These are phyloP conservation scores for Ramazzottius varieornatus DNA, from an alignment of 2,888 invertebrate species.

Conservation along the genomic window DNA sequence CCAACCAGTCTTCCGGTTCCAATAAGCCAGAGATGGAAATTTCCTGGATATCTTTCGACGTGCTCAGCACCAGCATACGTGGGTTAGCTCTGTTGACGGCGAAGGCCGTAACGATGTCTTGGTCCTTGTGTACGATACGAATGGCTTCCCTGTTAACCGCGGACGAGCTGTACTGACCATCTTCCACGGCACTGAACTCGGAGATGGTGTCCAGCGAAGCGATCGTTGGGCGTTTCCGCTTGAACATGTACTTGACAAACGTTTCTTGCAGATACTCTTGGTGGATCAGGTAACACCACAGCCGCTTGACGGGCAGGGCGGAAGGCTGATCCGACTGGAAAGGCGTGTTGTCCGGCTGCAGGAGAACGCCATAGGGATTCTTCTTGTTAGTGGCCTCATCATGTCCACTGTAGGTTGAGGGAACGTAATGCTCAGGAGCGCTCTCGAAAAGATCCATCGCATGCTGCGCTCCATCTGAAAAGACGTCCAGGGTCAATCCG, in stretches of 20 bases:
- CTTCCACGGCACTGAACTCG: background rate
- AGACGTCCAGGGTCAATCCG: no score
- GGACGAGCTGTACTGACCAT: background rate
- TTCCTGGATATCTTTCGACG: slow-evolving; percentile 85
- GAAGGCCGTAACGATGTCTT: slow-evolving; percentile 88
- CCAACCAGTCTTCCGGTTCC: slow-evolving; percentile 74
- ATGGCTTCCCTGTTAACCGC: slow-evolving; percentile 39
- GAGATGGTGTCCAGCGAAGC: background rate
- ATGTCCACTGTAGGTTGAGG: slow-evolving; percentile 60
- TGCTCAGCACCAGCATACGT: slow-evolving; percentile 65
- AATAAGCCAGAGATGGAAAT: slow-evolving; percentile 74
- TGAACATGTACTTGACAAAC: slow-evolving; percentile 76
- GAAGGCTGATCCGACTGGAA: slow-evolving; percentile 38
- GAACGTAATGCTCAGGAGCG: slow-evolving; percentile 60
- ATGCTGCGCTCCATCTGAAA: background rate
- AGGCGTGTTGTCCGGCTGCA: slow-evolving; percentile 80
- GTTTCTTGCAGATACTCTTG: slow-evolving; percentile 77
- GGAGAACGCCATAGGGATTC: slow-evolving; percentile 64
- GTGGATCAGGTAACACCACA: slow-evolving; percentile 75
- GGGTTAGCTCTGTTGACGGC: slow-evolving; percentile 52
- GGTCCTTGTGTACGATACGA: slow-evolving; percentile 89
- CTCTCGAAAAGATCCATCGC: slow-evolving; percentile 43
- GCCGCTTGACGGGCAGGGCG: slow-evolving; percentile 35
- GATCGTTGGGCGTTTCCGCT: background rate
- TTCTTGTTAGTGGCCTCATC: slow-evolving; percentile 40